Evolutionary conservation across 2,113 vertebrate species (phyloP).

Genomic region (Mus pahari): DNA sequence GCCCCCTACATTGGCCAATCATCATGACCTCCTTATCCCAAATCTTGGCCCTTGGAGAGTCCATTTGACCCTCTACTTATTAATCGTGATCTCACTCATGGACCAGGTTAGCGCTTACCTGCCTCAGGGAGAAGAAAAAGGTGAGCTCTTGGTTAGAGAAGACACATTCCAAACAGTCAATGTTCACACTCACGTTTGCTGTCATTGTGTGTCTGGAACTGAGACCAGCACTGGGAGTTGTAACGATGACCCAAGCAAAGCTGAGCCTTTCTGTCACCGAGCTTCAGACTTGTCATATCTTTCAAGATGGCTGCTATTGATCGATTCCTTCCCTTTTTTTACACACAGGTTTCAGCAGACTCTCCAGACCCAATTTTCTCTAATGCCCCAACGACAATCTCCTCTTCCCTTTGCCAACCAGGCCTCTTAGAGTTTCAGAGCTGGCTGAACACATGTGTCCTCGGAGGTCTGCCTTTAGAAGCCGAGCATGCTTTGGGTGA

Average conservation of each 20-base stretch:
- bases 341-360: neutral
- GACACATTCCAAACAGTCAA: neutral
- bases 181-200: neutral
- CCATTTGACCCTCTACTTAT: neutral
- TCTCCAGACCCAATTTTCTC: neutral
- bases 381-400: neutral
- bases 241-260: neutral
- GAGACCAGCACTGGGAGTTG: too few relatives aligned
- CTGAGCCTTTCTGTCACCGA: neutral
- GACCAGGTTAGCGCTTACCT: neutral
- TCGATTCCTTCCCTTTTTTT: neutral
- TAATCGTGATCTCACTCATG: neutral
- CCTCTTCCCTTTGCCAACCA: neutral
- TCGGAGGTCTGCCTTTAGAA: neutral
- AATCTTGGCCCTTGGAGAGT: neutral
- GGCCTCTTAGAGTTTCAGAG: neutral
- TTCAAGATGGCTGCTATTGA: neutral
- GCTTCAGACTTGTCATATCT: neutral
- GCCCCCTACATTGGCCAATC: neutral
- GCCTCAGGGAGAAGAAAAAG: neutral
- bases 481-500: neutral
- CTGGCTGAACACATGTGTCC: neutral
- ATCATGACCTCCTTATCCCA: neutral
- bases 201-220: neutral
- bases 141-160: neutral